Evolutionary conservation across 1,140 invertebrate species (phyloP).

Genomic region (Chionoecetes opilio): DNA sequence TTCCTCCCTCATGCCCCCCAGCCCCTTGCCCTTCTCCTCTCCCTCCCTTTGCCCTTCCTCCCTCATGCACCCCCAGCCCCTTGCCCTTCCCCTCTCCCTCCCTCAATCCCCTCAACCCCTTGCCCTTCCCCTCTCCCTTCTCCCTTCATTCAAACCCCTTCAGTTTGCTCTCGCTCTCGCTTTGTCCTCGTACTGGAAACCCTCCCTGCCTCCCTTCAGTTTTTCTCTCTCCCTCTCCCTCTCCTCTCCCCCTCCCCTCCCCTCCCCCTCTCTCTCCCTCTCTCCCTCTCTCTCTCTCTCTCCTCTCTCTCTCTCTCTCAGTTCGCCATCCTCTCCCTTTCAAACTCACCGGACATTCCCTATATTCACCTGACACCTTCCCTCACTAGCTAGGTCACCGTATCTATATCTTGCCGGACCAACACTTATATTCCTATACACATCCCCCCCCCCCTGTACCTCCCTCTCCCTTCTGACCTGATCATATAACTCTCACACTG

Average conservation of each 20-base stretch:
- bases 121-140: neutral
- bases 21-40: neutral
- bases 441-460: neutral
- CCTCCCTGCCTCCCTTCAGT: neutral
- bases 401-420: neutral
- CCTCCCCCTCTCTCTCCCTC: neutral
- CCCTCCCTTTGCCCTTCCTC: neutral
- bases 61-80: neutral
- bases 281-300: conserved; percentile 1
- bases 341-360: neutral
- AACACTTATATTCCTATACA: neutral
- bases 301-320: neutral
- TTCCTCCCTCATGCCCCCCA: neutral
- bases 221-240: neutral
- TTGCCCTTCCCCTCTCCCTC: neutral
- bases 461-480: neutral
- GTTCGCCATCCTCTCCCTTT: neutral
- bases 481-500: too few relatives aligned
- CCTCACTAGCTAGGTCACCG: neutral
- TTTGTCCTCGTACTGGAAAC: too few relatives aligned
- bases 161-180: too few relatives aligned
- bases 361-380: neutral
- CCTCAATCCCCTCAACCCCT: too few relatives aligned
- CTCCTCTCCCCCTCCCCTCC: neutral
- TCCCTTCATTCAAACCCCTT: neutral